Evolutionary conservation across 2,113 vertebrate genomes (phyloP).

Genomic region (Agapornis roseicollis): DNA sequence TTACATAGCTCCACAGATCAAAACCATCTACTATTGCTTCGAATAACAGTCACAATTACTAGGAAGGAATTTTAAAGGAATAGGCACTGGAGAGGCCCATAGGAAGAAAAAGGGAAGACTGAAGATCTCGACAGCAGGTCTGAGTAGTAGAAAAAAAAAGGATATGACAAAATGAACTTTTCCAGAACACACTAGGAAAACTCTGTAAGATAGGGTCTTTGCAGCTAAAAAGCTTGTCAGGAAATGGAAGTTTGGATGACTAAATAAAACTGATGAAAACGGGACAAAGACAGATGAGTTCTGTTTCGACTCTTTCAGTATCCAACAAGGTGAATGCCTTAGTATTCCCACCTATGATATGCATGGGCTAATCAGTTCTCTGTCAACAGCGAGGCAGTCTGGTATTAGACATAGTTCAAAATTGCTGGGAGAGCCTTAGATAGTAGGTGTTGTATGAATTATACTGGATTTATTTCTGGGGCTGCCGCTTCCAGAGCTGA

Average conservation of each 20-base stretch:
- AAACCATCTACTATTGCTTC: conserved; percentile 33
- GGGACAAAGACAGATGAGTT: background rate
- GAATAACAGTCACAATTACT: conserved; percentile 43
- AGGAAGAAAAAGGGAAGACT: background rate
- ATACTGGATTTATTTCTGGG: background rate
- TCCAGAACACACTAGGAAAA: background rate
- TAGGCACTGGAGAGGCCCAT: background rate
- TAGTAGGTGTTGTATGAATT: background rate
- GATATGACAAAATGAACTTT: background rate
- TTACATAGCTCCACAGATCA: conserved; percentile 28
- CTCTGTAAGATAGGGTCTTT: background rate
- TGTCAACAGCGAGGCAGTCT: background rate
- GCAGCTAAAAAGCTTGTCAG: background rate
- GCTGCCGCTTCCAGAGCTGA: background rate
- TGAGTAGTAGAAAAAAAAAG: background rate
- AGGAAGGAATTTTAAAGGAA: conserved; percentile 32
- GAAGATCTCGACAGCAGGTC: background rate
- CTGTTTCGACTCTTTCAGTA: background rate
- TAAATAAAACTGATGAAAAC: background rate
- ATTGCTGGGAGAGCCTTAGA: background rate
- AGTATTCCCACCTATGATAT: background rate
- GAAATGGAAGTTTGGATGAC: background rate
- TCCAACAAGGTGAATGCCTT: background rate
- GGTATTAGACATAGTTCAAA: background rate
- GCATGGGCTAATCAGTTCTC: background rate